These are phyloP conservation scores for Pherbina coryleti DNA, from an alignment of 2,888 invertebrate genomes.

Conservation along the genomic window DNA sequence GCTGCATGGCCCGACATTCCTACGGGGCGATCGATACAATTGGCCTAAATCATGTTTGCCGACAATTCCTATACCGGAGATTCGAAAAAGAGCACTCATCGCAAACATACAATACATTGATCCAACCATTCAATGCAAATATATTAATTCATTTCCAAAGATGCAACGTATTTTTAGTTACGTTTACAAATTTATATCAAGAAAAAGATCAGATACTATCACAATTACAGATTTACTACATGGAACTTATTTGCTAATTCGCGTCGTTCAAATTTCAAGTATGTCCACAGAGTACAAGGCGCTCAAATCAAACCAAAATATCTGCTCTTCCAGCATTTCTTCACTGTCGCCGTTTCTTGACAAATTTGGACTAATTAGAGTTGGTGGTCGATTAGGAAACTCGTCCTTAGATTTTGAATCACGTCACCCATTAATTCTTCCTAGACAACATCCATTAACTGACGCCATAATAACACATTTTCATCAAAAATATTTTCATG, in stretches of 20 bases:
- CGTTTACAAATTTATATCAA: neutral
- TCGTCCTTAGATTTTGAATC: conserved; percentile 33
- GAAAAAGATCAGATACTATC: neutral
- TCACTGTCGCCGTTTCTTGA: conserved; percentile 18
- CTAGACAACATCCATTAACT: conserved; percentile 32
- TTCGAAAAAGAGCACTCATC: neutral
- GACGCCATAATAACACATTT: conserved; percentile 4
- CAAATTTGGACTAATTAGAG: conserved; percentile 33
- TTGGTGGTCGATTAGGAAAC: conserved; percentile 36
- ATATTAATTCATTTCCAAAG: conserved; percentile 24
- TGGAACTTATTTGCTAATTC: conserved; percentile 27
- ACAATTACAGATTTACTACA: conserved; percentile 8
- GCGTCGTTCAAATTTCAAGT: conserved; percentile 22
- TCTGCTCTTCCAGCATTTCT: neutral
- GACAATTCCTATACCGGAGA: neutral
- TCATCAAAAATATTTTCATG: conserved; percentile 24
- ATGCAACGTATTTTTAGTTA: neutral
- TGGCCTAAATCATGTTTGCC: neutral
- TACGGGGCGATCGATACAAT: neutral
- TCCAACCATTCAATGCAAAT: conserved; percentile 20
- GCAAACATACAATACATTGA: neutral
- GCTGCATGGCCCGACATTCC: conserved; percentile 36
- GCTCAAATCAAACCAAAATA: conserved; percentile 14
- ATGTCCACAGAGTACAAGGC: conserved; percentile 16
- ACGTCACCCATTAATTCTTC: conserved; percentile 39